Base-by-base conservation (phyloP, 2,888 invertebrate genomes). In the Nemoura dubitans region DNA sequence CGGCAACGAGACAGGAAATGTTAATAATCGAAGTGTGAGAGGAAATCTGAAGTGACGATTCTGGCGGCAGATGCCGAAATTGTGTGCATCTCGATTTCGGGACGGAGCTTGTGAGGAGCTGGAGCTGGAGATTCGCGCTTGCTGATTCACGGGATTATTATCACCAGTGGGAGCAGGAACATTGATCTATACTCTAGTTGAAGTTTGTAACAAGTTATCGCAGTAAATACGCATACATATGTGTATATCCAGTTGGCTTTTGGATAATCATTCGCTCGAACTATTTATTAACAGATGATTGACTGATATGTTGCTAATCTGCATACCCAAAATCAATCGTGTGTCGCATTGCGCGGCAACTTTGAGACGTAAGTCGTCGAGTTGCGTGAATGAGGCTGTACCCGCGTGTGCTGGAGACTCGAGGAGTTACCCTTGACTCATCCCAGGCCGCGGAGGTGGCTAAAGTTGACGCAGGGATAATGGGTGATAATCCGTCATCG, bases 11-110 rank as follows among this genome's bases (percentile, higher is more conserved):
- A 59, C 59, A 59, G 59, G 59, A 59, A 59, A 59, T 59, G 59
- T 59, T 59, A 21, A 59, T 59, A 59, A 59, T 59, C 59, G 59
- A 59, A 59, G 59, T 59, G 59, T 59, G 59, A 59, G 59, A 59
- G 59, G 59, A 59, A 59, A 59, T 59, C 16, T 59, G 59, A 59
- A 59, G 59, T 7, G 14, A 36, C 16, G 14, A 21, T 59, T 59
- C 59, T 21, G 59, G 59, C 59, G 21, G 59, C 59, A 59, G 59
- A 59, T 59, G 59, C 59, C 21, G 59, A 59, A 59, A 59, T 59
- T 16, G 59, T 59, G 16, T 21, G 59, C 59, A 59, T 59, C 59
- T 59, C 59, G 21, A 59, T 59, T 59, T 21, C 59, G 59, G 59
- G 21, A 59, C 59, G 59, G 16, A 10, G 59, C 59, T 59, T 36